phyloP scores from a whole-genome alignment of 2,797 vertebrate species.

The Myiotriccus ornatus region DNA sequence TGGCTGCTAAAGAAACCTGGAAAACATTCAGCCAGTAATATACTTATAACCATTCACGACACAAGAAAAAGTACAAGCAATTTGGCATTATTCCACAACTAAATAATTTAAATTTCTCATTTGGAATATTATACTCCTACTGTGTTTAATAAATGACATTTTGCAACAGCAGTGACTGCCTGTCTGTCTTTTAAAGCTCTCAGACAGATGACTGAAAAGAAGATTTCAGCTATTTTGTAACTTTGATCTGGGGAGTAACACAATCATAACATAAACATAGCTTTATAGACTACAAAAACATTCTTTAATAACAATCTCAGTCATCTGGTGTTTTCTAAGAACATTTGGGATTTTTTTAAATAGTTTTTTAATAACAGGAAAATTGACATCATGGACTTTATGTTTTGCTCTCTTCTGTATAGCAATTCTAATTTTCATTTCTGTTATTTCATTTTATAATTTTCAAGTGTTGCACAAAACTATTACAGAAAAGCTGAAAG shows the following conservation, averaged over 20 bases:
- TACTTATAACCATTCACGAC: not conserved
- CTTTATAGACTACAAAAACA: not conserved
- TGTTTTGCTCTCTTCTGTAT: not conserved
- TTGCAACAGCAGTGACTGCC: not conserved
- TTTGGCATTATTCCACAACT: not conserved
- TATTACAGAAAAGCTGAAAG: not conserved
- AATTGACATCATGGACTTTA: not conserved
- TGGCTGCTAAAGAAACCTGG: not conserved
- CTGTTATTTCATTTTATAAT: not conserved
- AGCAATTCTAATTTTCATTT: not conserved
- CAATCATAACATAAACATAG: not conserved
- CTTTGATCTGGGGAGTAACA: not conserved
- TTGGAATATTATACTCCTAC: not conserved
- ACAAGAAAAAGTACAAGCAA: not conserved
- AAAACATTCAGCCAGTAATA: not conserved
- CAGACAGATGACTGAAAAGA: too few species aligned
- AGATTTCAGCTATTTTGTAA: not conserved
- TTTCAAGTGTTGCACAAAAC: not conserved
- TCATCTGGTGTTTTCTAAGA: not conserved
- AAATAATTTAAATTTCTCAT: not conserved
- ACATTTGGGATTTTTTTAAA: not conserved
- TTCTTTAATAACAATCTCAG: not conserved
- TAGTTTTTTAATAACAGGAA: not conserved
- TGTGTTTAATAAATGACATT: not conserved
- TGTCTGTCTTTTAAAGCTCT: not conserved